Evolutionary conservation across 2,113 vertebrate species (phyloP).

Genomic region (Lipophrys pholis): DNA sequence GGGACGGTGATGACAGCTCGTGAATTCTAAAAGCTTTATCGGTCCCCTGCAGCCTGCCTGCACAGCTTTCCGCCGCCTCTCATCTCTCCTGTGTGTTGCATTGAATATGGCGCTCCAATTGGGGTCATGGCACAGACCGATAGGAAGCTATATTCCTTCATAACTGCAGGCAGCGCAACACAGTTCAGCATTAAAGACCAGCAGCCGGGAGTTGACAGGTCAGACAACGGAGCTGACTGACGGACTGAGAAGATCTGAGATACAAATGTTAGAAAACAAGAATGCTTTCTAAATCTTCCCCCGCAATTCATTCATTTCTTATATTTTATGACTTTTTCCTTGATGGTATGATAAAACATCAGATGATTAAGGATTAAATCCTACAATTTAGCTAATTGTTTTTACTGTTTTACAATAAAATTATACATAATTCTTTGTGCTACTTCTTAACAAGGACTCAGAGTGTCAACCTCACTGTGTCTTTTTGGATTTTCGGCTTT

Average conservation of each 20-base stretch:
- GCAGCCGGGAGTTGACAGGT: slow-evolving; percentile 10
- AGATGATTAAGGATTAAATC: too few relatives aligned
- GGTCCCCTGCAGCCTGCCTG: slow-evolving; percentile 72
- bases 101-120: slow-evolving; percentile 78
- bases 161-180: slow-evolving; percentile 51
- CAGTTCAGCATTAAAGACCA: slow-evolving; percentile 52
- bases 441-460: too few relatives aligned
- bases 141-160: slow-evolving; percentile 75
- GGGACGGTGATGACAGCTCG: slow-evolving; percentile 60
- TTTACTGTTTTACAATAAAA: too few relatives aligned
- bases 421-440: too few relatives aligned
- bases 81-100: slow-evolving; percentile 69
- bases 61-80: slow-evolving; percentile 62
- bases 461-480: too few relatives aligned
- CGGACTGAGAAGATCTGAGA: slow-evolving; percentile 1
- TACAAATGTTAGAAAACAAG: slow-evolving; percentile 22
- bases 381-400: too few relatives aligned
- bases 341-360: too few relatives aligned
- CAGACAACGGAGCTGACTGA: slow-evolving; percentile 40
- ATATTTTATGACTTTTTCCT: too few relatives aligned
- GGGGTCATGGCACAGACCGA: slow-evolving; percentile 75
- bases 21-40: slow-evolving; percentile 82
- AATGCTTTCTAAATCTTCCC: background rate
- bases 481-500: too few relatives aligned
- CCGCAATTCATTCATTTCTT: background rate